Evolutionary conservation across 2,797 vertebrate species (phyloP).

Genomic region (Myotis planiceps): DNA sequence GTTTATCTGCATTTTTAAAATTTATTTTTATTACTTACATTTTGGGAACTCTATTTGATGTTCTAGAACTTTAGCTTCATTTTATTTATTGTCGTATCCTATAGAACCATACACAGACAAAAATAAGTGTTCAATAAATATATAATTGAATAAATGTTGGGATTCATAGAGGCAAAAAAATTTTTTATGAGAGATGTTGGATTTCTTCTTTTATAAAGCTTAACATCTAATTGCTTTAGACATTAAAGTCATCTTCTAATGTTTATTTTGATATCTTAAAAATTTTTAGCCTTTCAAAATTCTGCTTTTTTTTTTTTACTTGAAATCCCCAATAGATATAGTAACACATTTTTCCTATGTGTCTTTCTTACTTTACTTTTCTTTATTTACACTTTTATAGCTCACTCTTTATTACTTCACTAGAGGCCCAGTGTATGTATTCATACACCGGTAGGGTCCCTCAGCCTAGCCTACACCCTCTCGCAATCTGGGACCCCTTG

Average conservation of each 20-base stretch:
- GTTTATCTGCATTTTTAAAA: background rate
- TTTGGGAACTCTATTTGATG: background rate
- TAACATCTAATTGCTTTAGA: background rate
- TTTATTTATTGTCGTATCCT: background rate
- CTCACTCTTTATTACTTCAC: background rate
- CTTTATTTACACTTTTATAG: background rate
- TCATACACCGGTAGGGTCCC: no score
- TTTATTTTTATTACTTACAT: background rate
- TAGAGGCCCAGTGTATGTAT: no score
- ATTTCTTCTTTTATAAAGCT: background rate
- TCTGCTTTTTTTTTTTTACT: background rate
- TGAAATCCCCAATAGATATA: background rate
- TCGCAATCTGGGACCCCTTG: no score
- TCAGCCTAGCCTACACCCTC: no score
- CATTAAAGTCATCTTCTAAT: background rate
- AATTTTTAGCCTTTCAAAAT: background rate
- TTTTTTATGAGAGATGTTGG: background rate
- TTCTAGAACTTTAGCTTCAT: background rate
- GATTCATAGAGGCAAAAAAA: background rate
- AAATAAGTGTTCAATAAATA: background rate
- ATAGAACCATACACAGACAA: background rate
- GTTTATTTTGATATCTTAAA: background rate
- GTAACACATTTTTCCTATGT: background rate
- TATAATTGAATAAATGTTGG: background rate
- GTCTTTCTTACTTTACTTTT: background rate